Evolutionary conservation across 1,140 invertebrate species (phyloP).

Genomic region (Pachyrhynchus sulphureomaculatus): DNA sequence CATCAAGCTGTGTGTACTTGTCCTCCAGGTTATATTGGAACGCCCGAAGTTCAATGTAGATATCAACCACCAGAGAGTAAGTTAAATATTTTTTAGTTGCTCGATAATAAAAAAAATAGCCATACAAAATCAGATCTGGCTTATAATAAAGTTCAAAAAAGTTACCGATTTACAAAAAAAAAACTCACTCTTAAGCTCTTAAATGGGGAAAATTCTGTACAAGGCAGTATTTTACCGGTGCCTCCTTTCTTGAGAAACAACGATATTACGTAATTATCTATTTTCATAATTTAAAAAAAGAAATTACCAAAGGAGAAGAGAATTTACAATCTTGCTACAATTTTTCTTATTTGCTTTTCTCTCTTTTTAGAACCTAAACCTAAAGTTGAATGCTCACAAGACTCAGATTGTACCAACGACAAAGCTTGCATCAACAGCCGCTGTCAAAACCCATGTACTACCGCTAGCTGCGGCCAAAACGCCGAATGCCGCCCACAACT

Average conservation of each 20-base stretch:
- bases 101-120: background rate
- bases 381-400: slow-evolving; percentile 74
- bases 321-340: too few species aligned
- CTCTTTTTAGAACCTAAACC: slow-evolving; percentile 52
- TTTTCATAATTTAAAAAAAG: too few species aligned
- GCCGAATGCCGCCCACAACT: slow-evolving; percentile 78
- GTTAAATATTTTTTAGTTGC: background rate
- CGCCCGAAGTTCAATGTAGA: slow-evolving; percentile 72
- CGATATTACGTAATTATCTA: too few species aligned
- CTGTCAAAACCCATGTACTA: slow-evolving; percentile 76
- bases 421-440: slow-evolving; percentile 78
- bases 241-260: too few species aligned
- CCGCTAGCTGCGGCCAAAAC: slow-evolving; percentile 71
- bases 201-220: too few species aligned
- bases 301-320: too few species aligned
- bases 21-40: slow-evolving; percentile 76
- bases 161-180: too few species aligned
- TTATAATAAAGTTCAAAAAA: too few species aligned
- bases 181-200: too few species aligned
- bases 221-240: too few species aligned
- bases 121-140: too few species aligned
- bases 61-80: slow-evolving; percentile 47
- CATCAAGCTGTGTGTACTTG: slow-evolving; percentile 81
- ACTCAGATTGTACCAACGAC: slow-evolving; percentile 80
- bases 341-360: background rate